Percentiles rank a stretch among this genome's conserved stretches.
These are phyloP conservation scores for Philypnodon macrostomus DNA, from an alignment of 2,797 vertebrate species.

Conservation along the genomic window DNA sequence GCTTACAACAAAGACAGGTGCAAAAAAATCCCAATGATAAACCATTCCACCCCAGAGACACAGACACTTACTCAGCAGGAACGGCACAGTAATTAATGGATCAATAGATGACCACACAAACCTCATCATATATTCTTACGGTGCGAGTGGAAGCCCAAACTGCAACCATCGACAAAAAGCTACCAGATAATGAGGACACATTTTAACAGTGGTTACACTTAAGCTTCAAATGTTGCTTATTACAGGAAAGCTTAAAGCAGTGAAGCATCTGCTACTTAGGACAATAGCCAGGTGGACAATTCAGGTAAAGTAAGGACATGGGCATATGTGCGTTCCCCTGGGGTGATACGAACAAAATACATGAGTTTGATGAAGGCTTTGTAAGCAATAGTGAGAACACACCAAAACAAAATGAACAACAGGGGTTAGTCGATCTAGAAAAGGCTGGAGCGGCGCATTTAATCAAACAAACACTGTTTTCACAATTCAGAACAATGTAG, in stretches of 20 bases:
- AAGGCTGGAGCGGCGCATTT: conserved; percentile 2
- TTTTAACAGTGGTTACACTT: conserved; percentile 46
- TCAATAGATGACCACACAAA: conserved; percentile 66
- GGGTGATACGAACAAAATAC: background rate
- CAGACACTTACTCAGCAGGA: conserved; percentile 69
- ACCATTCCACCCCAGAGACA: conserved; percentile 32
- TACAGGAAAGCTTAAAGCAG: conserved; percentile 43
- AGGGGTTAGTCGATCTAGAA: background rate
- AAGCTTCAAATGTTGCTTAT: conserved; percentile 34
- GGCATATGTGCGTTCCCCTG: background rate
- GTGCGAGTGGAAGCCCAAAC: conserved; percentile 53
- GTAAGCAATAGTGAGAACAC: background rate
- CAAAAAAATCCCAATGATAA: conserved; percentile 4
- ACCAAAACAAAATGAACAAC: conserved; percentile 5
- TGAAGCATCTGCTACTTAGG: conserved; percentile 13
- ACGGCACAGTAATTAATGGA: conserved; percentile 67
- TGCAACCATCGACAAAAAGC: conserved; percentile 64
- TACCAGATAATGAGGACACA: conserved; percentile 52
- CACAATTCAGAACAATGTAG: conserved; percentile 1
- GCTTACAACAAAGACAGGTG: conserved; percentile 13
- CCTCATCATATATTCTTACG: conserved; percentile 64
- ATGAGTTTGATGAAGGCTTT: conserved; percentile 1
- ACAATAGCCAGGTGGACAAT: conserved; percentile 6
- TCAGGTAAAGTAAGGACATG: background rate
- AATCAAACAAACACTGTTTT: conserved; percentile 1